These are phyloP conservation scores for Biston stratarius DNA, from an alignment of 2,888 invertebrate genomes.

Conservation along the genomic window DNA sequence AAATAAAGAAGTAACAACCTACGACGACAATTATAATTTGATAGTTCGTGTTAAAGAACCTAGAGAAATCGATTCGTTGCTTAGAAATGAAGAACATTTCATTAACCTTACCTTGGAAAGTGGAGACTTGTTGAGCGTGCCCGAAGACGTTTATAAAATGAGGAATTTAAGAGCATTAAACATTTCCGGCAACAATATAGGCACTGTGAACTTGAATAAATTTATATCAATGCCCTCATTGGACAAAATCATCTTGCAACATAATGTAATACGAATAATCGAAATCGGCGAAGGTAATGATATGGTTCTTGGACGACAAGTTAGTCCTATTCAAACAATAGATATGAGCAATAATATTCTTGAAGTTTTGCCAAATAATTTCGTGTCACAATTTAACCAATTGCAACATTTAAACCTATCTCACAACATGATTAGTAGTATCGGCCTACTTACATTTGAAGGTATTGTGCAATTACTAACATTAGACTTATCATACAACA, in stretches of 20 bases:
- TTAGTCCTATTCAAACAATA: slow-evolving; percentile 15
- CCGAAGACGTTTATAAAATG: slow-evolving; percentile 22
- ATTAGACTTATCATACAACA: slow-evolving; percentile 27
- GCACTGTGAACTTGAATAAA: slow-evolving; percentile 17
- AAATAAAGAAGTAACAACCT: not conserved
- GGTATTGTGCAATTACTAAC: slow-evolving; percentile 23
- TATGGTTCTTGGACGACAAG: not conserved
- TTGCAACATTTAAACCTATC: slow-evolving; percentile 26
- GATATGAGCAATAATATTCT: slow-evolving; percentile 24
- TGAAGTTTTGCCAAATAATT: slow-evolving; percentile 19
- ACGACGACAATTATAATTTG: slow-evolving; percentile 22
- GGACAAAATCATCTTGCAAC: slow-evolving; percentile 5
- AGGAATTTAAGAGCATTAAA: slow-evolving; percentile 3
- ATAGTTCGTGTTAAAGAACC: slow-evolving; percentile 5
- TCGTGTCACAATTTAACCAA: slow-evolving; percentile 11
- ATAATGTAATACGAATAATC: slow-evolving; percentile 21
- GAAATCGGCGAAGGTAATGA: not conserved
- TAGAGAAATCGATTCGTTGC: slow-evolving; percentile 2
- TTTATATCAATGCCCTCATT: slow-evolving; percentile 6
- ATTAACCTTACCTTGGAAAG: slow-evolving; percentile 9
- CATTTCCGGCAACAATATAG: slow-evolving; percentile 16
- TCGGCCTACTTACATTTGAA: slow-evolving; percentile 27
- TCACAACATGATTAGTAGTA: slow-evolving; percentile 19
- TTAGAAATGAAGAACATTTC: not conserved
- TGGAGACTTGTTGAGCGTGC: slow-evolving; percentile 15